Conservation (phyloP, 2,113 vertebrate species). For the Cryptomyrus ogoouensis region DNA sequence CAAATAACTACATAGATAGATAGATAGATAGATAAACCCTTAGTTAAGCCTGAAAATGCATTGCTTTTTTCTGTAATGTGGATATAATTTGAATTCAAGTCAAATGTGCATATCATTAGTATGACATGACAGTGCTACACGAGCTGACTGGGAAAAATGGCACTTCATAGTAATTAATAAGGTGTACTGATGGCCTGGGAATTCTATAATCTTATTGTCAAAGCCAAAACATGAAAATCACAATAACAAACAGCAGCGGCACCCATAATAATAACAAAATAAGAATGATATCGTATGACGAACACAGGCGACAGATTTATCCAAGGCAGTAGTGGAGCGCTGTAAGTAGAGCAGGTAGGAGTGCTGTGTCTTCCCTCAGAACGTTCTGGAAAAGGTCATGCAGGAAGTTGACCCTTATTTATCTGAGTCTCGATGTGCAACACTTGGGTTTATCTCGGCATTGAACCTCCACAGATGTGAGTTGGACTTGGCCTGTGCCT, state of each 20-base stretch:
- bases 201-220: neutral
- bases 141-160: neutral
- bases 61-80: neutral
- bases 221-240: neutral
- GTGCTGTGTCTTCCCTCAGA: neutral
- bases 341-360: neutral
- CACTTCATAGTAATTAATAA: neutral
- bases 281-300: neutral
- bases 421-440: neutral
- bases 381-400: neutral
- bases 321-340: neutral
- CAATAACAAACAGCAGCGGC: neutral
- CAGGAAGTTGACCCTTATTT: neutral
- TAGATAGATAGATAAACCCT: neutral
- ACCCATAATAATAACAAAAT: neutral
- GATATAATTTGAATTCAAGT: neutral
- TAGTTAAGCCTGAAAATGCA: neutral
- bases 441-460: neutral
- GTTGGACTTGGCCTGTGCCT: neutral
- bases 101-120: neutral
- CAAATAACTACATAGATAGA: neutral
- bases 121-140: neutral
- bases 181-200: neutral
- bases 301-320: neutral
- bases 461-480: neutral